These are phyloP conservation scores for Thecophora atra DNA, from an alignment of 2,888 invertebrate species.

Conservation along the genomic window DNA sequence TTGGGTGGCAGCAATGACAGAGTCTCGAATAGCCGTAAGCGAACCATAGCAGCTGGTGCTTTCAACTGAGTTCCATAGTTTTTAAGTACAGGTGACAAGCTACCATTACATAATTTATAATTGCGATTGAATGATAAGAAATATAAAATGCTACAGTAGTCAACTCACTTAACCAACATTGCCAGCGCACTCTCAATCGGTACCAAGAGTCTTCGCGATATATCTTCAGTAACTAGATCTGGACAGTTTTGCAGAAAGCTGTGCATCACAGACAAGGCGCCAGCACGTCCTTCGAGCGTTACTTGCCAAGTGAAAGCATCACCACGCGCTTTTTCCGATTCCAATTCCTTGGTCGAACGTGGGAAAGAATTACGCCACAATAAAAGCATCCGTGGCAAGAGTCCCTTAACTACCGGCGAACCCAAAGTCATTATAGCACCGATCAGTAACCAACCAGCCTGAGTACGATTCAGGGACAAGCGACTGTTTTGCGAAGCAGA, in stretches of 20 bases:
- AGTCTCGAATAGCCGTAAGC: constrained; percentile 91
- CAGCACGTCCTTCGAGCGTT: constrained; percentile 94
- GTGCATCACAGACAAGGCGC: constrained; percentile 94
- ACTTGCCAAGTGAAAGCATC: constrained; percentile 99
- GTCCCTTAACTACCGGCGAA: constrained; percentile 89
- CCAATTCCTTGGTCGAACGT: constrained; percentile 93
- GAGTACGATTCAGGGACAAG: constrained; percentile 91
- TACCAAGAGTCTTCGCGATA: constrained; percentile 84
- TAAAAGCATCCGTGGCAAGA: constrained; percentile 91
- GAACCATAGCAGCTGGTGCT: constrained; percentile 92
- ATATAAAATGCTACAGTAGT: neutral
- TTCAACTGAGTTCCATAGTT: constrained; percentile 92
- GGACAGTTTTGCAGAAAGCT: constrained; percentile 92
- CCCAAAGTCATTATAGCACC: constrained; percentile 97
- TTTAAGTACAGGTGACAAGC: constrained; percentile 84
- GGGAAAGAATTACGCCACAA: constrained; percentile 99
- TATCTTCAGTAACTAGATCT: constrained; percentile 91
- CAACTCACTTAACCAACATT: constrained; percentile 88
- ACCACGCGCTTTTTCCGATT: constrained; percentile 94
- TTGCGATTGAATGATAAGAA: too few species aligned
- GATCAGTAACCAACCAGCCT: constrained; percentile 97
- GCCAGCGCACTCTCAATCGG: constrained; percentile 96
- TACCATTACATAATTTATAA: constrained; percentile 62
- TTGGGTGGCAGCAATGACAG: constrained; percentile 80
- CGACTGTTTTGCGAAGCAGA: constrained; percentile 97